Evolutionary conservation across 2,888 invertebrate genomes (phyloP).

Genomic region (Trichogramma evanescens): DNA sequence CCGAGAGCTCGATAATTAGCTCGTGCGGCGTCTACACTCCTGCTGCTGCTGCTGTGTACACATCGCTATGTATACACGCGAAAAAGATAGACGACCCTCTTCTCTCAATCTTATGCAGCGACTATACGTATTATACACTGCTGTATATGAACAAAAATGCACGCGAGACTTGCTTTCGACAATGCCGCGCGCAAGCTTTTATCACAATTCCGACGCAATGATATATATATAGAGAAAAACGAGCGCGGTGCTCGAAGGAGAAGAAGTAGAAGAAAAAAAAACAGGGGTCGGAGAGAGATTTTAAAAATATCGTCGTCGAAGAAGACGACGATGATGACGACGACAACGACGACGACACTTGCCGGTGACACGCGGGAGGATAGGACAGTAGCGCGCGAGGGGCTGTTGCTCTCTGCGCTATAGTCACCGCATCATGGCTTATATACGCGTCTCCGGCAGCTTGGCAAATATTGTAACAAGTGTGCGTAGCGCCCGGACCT

Average conservation of each 20-base stretch:
- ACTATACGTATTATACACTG: too few species aligned
- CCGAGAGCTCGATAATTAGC: too few species aligned
- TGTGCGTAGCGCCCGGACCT: conserved; percentile 32
- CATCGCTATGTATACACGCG: background rate
- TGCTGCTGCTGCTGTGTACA: too few species aligned
- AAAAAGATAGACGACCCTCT: conserved; percentile 3
- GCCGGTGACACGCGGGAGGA: conserved; percentile 36
- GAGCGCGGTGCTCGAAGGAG: too few species aligned
- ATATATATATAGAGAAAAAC: too few species aligned
- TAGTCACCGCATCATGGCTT: too few species aligned
- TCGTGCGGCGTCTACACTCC: too few species aligned
- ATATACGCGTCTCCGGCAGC: conserved; percentile 25
- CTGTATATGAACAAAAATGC: too few species aligned
- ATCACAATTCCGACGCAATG: too few species aligned
- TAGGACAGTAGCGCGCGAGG: conserved; percentile 21
- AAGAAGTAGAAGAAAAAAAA: background rate
- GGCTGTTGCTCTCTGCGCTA: too few species aligned
- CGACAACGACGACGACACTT: conserved; percentile 31
- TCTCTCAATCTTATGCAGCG: background rate
- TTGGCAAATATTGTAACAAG: conserved; percentile 48
- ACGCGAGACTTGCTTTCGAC: too few species aligned
- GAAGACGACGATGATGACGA: conserved; percentile 16
- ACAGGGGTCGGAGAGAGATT: background rate
- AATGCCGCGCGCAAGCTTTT: too few species aligned
- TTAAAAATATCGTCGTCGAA: background rate